Percentiles rank a stretch among this genome's conserved stretches.
phyloP scores from a whole-genome alignment of 2,888 invertebrate species.

The Drosophila maculinotata region DNA sequence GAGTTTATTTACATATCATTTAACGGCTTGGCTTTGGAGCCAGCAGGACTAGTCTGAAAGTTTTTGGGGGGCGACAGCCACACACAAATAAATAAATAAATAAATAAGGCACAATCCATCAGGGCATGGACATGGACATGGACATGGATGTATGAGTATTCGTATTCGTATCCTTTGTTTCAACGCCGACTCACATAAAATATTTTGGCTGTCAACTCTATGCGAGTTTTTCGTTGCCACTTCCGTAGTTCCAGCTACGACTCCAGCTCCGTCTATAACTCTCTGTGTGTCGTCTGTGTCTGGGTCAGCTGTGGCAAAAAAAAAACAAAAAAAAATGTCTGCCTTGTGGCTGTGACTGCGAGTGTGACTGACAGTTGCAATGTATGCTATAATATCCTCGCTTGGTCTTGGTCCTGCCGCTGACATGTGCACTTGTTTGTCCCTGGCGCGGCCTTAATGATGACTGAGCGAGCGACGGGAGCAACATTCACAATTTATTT shows the following conservation, averaged over 20 bases:
- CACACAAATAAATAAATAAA: slow-evolving; percentile 64
- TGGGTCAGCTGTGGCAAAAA: slow-evolving; percentile 61
- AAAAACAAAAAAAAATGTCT: slow-evolving; percentile 14
- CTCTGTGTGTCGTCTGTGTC: slow-evolving; percentile 22
- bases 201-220: slow-evolving; percentile 74
- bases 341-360: slow-evolving; percentile 22
- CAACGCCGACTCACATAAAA: slow-evolving; percentile 64
- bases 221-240: slow-evolving; percentile 51
- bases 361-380: slow-evolving; percentile 74
- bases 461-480: slow-evolving; percentile 70
- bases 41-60: slow-evolving; percentile 14
- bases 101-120: slow-evolving; percentile 74
- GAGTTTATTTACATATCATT: slow-evolving; percentile 84
- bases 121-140: slow-evolving; percentile 53
- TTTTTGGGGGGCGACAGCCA: slow-evolving; percentile 16
- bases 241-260: slow-evolving; percentile 28
- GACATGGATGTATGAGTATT: slow-evolving; percentile 23
- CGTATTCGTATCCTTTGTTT: slow-evolving; percentile 66
- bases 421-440: slow-evolving; percentile 83
- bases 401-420: slow-evolving; percentile 54
- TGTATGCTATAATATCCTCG: slow-evolving; percentile 77
- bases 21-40: slow-evolving; percentile 71
- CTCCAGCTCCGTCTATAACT: neutral
- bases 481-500: slow-evolving; percentile 72
- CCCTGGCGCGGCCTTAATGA: slow-evolving; percentile 79